Conservation (phyloP, 2,797 vertebrate species). For the Phaenicophaeus curvirostris region DNA sequence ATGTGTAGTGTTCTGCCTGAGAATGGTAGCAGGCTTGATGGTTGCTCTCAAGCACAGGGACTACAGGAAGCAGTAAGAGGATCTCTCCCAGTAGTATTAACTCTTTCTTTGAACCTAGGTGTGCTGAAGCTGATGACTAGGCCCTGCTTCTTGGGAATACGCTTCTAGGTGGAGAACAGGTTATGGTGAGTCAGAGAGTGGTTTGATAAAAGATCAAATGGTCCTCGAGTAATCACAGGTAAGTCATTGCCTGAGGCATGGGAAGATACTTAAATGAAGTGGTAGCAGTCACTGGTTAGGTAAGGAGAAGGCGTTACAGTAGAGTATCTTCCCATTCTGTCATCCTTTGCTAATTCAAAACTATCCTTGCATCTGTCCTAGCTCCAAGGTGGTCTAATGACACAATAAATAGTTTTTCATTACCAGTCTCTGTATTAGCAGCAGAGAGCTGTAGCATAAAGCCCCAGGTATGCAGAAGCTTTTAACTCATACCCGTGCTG, state of each 20-base stretch:
- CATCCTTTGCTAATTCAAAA: conserved; percentile 14
- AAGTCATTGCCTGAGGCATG: neutral
- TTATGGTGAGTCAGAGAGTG: conserved; percentile 43
- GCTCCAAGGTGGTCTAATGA: conserved; percentile 29
- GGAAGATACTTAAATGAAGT: conserved; percentile 18
- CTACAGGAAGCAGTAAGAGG: neutral
- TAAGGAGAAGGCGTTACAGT: neutral
- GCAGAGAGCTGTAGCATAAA: neutral
- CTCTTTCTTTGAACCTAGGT: neutral
- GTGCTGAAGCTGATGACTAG: conserved; percentile 24
- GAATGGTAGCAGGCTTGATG: neutral
- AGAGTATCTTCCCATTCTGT: conserved; percentile 13
- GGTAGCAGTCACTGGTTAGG: conserved; percentile 1
- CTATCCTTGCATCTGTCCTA: neutral
- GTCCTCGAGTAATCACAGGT: conserved; percentile 40
- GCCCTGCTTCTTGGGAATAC: conserved; percentile 34
- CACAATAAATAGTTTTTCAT: neutral
- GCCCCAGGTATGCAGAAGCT: neutral
- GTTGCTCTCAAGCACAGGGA: neutral
- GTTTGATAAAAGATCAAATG: conserved; percentile 44
- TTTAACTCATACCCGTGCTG: neutral
- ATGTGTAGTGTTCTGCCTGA: neutral
- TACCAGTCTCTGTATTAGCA: neutral
- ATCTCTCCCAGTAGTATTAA: neutral
- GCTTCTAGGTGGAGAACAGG: neutral